phyloP scores from a whole-genome alignment of 2,113 vertebrate species.

The Chinchilla lanigera region DNA sequence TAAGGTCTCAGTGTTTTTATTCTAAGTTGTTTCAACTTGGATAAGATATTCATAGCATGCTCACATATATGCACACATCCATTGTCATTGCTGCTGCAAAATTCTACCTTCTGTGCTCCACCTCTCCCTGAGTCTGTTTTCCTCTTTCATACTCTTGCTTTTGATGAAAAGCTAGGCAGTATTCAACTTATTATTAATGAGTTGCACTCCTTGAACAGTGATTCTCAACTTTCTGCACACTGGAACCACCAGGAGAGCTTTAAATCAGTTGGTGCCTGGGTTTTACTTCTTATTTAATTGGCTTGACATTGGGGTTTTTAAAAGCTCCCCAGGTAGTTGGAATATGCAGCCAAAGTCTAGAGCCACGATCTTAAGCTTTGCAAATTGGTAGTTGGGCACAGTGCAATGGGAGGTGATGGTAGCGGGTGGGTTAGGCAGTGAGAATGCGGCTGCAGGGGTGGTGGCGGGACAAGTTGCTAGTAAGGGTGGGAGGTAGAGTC shows the following conservation, averaged over 20 bases:
- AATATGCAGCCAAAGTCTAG: conserved; percentile 52
- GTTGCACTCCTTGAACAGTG: conserved; percentile 48
- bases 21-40: conserved; percentile 32
- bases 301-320: conserved; percentile 69
- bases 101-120: not conserved
- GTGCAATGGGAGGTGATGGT: not conserved
- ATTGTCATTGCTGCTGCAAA: not conserved
- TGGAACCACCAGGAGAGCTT: conserved; percentile 72
- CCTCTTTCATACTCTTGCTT: conserved; percentile 45
- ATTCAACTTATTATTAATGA: conserved; percentile 76
- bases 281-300: conserved; percentile 77
- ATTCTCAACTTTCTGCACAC: conserved; percentile 67
- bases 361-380: conserved; percentile 45
- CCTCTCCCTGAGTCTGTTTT: not conserved
- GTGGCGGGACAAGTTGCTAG: not conserved
- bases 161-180: conserved; percentile 61
- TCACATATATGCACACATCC: not conserved
- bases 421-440: not conserved
- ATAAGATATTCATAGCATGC: not conserved
- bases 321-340: conserved; percentile 74
- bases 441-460: not conserved
- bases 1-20: conserved; percentile 19
- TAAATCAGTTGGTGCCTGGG: conserved; percentile 66
- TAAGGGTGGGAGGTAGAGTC: not conserved
- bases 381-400: conserved; percentile 63